Evolutionary conservation across 2,797 vertebrate species (phyloP).

Genomic region (Macrochelys suwanniensis): DNA sequence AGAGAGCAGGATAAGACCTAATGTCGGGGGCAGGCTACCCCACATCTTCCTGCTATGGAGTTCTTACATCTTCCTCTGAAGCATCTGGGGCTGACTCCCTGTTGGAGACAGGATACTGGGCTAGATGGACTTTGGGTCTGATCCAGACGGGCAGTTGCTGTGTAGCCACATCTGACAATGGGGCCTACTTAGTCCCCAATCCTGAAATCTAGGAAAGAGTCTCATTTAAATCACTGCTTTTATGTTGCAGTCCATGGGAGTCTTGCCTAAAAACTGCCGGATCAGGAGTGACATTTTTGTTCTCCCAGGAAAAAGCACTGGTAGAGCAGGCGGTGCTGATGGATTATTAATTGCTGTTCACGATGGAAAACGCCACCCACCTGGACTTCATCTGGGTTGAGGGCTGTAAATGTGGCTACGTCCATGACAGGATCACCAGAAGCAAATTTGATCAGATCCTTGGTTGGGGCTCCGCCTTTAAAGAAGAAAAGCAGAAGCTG

Average conservation of each 20-base stretch:
- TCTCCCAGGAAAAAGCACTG: not conserved
- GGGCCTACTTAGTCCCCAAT: not conserved
- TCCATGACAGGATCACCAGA: not conserved
- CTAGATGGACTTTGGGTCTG: not conserved
- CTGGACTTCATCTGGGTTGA: slow-evolving; percentile 28
- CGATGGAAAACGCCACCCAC: not conserved
- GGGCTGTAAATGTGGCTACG: not conserved
- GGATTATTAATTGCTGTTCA: not conserved
- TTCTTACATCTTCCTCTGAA: not conserved
- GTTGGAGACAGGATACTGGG: not conserved
- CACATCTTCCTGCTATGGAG: not conserved
- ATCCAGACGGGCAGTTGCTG: not conserved
- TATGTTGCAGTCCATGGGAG: not conserved
- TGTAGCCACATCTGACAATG: not conserved
- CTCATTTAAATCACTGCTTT: not conserved
- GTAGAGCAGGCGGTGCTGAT: no score
- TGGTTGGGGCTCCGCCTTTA: slow-evolving; percentile 3
- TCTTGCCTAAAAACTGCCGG: not conserved
- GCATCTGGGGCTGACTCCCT: no score
- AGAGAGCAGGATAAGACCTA: not conserved
- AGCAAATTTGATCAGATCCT: slow-evolving; percentile 10
- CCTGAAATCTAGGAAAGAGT: not conserved
- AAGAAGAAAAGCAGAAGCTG: not conserved
- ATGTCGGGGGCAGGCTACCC: not conserved
- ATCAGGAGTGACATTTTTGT: not conserved